Conservation (phyloP, 2,888 invertebrate genomes). For the Isoperla grammatica region DNA sequence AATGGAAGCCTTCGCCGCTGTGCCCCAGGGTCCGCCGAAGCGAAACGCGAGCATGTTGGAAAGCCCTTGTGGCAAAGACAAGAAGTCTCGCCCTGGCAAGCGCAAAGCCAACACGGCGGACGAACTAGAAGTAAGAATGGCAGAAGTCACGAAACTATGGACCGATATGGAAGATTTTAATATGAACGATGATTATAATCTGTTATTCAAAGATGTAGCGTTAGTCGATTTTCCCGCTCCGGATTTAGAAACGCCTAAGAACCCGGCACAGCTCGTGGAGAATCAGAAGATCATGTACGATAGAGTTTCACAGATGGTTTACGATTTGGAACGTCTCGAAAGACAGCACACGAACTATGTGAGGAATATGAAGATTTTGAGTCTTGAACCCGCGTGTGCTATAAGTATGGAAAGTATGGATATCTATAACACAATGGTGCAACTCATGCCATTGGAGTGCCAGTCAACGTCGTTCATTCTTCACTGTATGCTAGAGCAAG, state of each 20-base stretch:
- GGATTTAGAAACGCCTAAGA: not conserved
- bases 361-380: slow-evolving; percentile 22
- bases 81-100: not conserved
- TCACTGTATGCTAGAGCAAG: slow-evolving; percentile 4
- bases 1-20: not conserved
- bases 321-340: not conserved
- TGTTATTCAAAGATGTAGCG: not conserved
- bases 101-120: not conserved
- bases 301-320: not conserved
- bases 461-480: not conserved
- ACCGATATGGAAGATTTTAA: not conserved
- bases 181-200: not conserved
- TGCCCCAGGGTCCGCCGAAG: not conserved
- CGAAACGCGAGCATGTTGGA: not conserved
- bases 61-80: not conserved
- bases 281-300: slow-evolving; percentile 1
- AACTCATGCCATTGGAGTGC: slow-evolving; percentile 3
- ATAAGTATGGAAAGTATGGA: not conserved
- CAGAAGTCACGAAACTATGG: not conserved
- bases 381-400: not conserved
- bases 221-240: not conserved
- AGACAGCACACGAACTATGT: slow-evolving; percentile 2
- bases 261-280: not conserved
- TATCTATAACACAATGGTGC: slow-evolving; percentile 6
- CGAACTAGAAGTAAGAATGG: not conserved